Percentiles rank a stretch among this genome's conserved stretches.
These are phyloP conservation scores for Dysidea cf. avara DNA, from an alignment of 37 sponge, comb jelly and placozoan genomes.

Conservation along the genomic window DNA sequence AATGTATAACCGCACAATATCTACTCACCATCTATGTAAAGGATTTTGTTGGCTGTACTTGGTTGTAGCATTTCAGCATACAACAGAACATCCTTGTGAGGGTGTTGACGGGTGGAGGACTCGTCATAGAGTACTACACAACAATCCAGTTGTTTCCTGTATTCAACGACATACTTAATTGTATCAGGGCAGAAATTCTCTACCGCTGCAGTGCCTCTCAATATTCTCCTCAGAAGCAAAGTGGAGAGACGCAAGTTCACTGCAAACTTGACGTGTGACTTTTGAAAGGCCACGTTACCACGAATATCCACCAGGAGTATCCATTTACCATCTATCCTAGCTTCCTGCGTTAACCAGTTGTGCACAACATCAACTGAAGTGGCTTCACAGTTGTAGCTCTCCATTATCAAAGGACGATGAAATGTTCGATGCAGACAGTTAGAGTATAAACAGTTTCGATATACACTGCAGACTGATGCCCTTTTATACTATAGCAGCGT, in stretches of 20 bases:
- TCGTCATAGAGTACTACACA: conserved; percentile 7
- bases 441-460: no score
- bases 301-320: conserved; percentile 56
- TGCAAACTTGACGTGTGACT: conserved; percentile 35
- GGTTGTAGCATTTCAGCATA: conserved; percentile 31
- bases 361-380: no score
- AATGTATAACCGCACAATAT: conserved; percentile 13
- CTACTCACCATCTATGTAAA: conserved; percentile 3
- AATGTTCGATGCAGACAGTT: no score
- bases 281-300: conserved; percentile 31
- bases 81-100: conserved; percentile 26
- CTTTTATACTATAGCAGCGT: no score
- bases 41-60: background rate
- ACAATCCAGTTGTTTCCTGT: background rate
- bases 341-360: no score
- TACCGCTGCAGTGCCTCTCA: conserved; percentile 48
- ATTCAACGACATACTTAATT: background rate
- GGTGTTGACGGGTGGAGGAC: conserved; percentile 27
- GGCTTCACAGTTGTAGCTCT: no score
- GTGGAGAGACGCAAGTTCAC: conserved; percentile 51
- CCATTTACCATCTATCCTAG: no score
- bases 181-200: conserved; percentile 26
- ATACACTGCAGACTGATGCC: no score
- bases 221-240: conserved; percentile 46
- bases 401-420: no score